Evolutionary conservation across 92 coral and sea anemone genomes (phyloP).

Genomic region (Phenganax stokvisi): DNA sequence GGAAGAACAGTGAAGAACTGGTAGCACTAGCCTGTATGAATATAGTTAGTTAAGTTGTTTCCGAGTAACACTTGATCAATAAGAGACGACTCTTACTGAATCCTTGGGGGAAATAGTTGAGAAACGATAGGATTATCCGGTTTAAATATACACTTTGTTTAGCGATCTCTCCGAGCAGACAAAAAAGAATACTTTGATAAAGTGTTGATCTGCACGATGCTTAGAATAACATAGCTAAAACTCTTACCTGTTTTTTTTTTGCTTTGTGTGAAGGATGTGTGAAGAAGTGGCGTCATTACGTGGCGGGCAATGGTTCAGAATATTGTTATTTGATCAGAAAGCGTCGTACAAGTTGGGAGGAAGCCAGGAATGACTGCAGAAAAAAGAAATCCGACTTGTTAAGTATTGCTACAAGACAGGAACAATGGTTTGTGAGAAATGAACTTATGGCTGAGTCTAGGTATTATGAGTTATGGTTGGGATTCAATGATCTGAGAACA

Average conservation of each 20-base stretch:
- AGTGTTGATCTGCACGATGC: too few species aligned
- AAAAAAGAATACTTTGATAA: too few species aligned
- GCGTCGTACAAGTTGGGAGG: conserved; percentile 58
- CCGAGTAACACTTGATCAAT: too few species aligned
- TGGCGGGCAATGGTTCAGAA: conserved; percentile 32
- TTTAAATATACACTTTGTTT: too few species aligned
- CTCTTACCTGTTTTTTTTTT: neutral
- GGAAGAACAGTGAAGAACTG: neutral
- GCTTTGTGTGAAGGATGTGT: neutral
- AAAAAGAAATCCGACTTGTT: conserved; percentile 60
- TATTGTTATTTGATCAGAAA: conserved; percentile 63
- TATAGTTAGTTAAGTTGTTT: neutral
- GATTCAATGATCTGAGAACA: conserved; percentile 57
- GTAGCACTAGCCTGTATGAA: neutral
- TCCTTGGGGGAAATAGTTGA: too few species aligned
- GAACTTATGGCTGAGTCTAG: conserved; percentile 60
- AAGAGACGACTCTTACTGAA: too few species aligned
- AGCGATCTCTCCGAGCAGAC: too few species aligned
- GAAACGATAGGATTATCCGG: too few species aligned
- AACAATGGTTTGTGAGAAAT: conserved; percentile 70
- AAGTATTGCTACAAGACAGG: conserved; percentile 57
- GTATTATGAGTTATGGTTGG: conserved; percentile 74
- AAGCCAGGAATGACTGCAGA: conserved; percentile 62
- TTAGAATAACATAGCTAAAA: neutral
- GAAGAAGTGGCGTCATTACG: conserved; percentile 20